Evolutionary conservation across 2,113 vertebrate species (phyloP).

Genomic region (Microtus montanus): DNA sequence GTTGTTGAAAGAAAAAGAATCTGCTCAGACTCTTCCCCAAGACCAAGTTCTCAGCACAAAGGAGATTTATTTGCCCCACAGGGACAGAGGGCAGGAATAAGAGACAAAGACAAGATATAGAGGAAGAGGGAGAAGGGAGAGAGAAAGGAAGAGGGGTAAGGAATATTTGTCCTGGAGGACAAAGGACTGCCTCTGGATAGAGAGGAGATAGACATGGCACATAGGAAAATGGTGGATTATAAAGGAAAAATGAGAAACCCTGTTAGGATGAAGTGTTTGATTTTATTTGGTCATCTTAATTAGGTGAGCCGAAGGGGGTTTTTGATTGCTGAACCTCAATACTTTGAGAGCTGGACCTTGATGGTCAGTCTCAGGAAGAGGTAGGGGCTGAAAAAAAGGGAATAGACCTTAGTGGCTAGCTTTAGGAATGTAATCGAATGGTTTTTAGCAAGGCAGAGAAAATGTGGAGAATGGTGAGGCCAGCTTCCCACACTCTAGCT

Average conservation of each 20-base stretch:
- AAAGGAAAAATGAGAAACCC: neutral
- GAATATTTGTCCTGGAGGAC: neutral
- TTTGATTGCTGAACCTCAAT: neutral
- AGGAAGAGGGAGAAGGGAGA: neutral
- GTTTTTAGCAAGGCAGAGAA: neutral
- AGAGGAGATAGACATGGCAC: neutral
- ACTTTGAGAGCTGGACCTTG: neutral
- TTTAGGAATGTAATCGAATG: neutral
- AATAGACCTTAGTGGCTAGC: neutral
- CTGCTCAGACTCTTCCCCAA: neutral
- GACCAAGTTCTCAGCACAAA: neutral
- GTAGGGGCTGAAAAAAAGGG: neutral
- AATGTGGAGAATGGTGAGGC: neutral
- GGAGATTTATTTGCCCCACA: neutral
- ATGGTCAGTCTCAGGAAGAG: neutral
- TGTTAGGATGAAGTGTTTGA: neutral
- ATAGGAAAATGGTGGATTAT: neutral
- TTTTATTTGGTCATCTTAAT: neutral
- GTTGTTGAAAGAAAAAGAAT: neutral
- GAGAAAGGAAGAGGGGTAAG: neutral
- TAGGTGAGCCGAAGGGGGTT: neutral
- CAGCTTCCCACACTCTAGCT: neutral
- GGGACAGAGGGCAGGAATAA: neutral
- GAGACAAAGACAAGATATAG: neutral
- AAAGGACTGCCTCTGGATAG: neutral